Percentiles rank a stretch among this genome's conserved stretches.
Conservation (phyloP, 2,797 vertebrate species). For the Xyrichtys novacula region DNA sequence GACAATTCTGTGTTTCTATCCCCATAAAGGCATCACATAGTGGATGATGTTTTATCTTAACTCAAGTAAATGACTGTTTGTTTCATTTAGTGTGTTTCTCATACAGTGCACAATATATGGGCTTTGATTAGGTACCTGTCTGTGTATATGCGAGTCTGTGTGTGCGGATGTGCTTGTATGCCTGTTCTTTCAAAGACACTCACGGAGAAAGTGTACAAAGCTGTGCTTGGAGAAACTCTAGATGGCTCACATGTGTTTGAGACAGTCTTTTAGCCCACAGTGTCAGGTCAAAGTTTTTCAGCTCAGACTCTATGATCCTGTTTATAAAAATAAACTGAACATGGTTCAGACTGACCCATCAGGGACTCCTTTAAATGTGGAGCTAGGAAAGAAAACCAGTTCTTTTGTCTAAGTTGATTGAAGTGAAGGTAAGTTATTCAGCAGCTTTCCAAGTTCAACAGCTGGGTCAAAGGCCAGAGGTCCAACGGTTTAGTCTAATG, state of each 20-base stretch:
- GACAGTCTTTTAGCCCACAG: not conserved
- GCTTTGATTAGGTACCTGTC: slow-evolving; percentile 78
- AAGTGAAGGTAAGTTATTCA: no score
- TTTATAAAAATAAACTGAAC: no score
- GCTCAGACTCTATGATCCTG: not conserved
- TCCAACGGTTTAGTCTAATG: no score
- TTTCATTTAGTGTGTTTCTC: slow-evolving; percentile 77
- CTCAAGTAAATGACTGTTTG: slow-evolving; percentile 88
- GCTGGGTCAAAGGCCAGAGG: no score
- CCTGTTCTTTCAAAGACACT: slow-evolving; percentile 58
- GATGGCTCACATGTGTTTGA: slow-evolving; percentile 2
- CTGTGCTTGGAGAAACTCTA: slow-evolving; percentile 3
- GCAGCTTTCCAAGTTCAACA: no score
- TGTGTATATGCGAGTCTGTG: slow-evolving; percentile 24
- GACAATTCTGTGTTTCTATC: slow-evolving; percentile 78
- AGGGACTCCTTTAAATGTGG: not conserved
- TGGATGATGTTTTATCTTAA: slow-evolving; percentile 83
- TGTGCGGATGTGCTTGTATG: slow-evolving; percentile 49
- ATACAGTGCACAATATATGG: slow-evolving; percentile 93
- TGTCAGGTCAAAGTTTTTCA: not conserved
- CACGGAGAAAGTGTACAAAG: not conserved
- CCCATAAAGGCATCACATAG: slow-evolving; percentile 69
- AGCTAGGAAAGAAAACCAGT: no score
- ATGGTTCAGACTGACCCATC: not conserved
- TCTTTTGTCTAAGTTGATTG: not conserved